Conservation (phyloP, 2,888 invertebrate species). For the Saturnia pavonia region DNA sequence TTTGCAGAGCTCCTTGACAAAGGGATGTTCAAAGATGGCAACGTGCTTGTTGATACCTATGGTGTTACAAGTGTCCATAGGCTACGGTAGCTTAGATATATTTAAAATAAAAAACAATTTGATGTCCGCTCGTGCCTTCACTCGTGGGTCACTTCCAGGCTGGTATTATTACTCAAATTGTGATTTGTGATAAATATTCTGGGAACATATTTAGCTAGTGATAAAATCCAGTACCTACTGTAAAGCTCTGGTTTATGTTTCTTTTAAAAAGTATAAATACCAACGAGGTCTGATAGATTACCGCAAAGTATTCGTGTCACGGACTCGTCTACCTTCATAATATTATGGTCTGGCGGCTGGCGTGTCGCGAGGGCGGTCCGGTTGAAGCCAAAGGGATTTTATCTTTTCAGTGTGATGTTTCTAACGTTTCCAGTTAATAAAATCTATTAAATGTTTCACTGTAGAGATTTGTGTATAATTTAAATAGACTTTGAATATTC, state of each 20-base stretch:
- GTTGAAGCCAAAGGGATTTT: slow-evolving; percentile 9
- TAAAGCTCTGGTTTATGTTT: slow-evolving; percentile 9
- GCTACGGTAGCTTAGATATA: no score
- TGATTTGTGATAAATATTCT: background rate
- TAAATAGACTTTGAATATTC: background rate
- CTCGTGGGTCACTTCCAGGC: no score
- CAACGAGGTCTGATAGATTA: slow-evolving; percentile 19
- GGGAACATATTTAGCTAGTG: background rate
- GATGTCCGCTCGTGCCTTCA: no score
- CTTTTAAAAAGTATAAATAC: slow-evolving; percentile 9
- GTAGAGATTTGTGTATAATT: background rate
- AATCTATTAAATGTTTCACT: background rate
- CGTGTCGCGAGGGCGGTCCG: slow-evolving; percentile 1
- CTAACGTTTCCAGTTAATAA: background rate
- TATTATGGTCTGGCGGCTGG: background rate
- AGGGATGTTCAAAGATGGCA: no score
- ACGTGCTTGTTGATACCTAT: no score
- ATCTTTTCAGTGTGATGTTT: slow-evolving; percentile 2
- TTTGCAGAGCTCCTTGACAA: no score
- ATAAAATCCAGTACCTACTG: background rate
- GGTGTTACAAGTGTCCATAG: no score
- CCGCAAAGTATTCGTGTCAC: slow-evolving; percentile 18
- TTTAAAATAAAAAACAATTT: no score
- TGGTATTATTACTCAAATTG: no score
- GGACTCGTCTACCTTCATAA: slow-evolving; percentile 11